A percentile compares a stretch with the other conserved stretches of the same genome.
Conservation (phyloP, 2,113 vertebrate species). For the Leuciscus idus region DNA sequence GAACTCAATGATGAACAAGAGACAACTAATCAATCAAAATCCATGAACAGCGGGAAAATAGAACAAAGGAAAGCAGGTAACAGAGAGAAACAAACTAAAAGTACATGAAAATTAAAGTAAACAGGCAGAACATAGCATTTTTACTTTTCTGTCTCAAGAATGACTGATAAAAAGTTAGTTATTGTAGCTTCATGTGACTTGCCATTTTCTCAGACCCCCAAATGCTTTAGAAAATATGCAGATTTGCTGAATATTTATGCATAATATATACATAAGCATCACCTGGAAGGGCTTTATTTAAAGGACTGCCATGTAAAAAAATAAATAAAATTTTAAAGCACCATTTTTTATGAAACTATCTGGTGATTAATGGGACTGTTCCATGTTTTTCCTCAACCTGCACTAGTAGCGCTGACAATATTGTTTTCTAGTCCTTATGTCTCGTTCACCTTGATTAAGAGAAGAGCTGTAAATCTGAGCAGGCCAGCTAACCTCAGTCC, state of each 20-base stretch:
- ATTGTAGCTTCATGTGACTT: no score
- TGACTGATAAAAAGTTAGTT: no score
- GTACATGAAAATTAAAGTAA: no score
- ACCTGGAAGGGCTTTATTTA: background rate
- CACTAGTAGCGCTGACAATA: background rate
- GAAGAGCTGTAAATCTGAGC: slow-evolving; percentile 14
- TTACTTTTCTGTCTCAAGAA: no score
- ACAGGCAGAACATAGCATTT: no score
- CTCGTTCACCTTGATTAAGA: slow-evolving; percentile 13
- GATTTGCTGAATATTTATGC: background rate
- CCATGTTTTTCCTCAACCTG: background rate
- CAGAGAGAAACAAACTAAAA: no score
- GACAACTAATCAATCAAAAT: no score
- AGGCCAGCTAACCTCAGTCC: slow-evolving; percentile 15
- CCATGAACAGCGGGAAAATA: no score
- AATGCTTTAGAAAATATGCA: background rate
- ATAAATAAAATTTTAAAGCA: background rate
- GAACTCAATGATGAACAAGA: no score
- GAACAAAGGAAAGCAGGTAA: no score
- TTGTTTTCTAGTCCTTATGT: slow-evolving; percentile 4
- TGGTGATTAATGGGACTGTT: background rate
- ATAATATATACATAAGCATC: background rate
- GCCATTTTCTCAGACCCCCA: background rate
- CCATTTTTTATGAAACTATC: background rate
- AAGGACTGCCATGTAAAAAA: background rate